A percentile compares a stretch with the other conserved stretches of the same genome.
Evolutionary conservation across 2,113 vertebrate species (phyloP).

Genomic region (Semicossyphus pulcher): DNA sequence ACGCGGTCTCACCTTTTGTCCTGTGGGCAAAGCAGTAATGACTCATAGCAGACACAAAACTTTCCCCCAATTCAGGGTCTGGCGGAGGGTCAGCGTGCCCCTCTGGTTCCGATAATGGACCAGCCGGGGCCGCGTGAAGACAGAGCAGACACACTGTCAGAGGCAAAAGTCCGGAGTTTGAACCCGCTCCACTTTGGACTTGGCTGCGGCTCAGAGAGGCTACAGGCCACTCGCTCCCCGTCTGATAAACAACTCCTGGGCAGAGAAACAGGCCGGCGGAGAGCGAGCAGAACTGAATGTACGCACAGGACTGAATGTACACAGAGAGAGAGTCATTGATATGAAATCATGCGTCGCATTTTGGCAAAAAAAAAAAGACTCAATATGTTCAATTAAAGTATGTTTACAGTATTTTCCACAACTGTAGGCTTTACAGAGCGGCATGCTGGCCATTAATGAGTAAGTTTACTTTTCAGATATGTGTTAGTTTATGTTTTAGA

Average conservation of each 20-base stretch:
- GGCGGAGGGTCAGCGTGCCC: slow-evolving; percentile 48
- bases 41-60: slow-evolving; percentile 19
- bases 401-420: neutral
- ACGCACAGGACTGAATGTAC: neutral
- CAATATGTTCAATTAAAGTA: neutral
- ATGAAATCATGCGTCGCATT: neutral
- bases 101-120: slow-evolving; percentile 50
- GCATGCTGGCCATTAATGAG: neutral
- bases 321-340: neutral
- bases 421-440: neutral
- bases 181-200: slow-evolving; percentile 64
- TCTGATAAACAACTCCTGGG: slow-evolving; percentile 65
- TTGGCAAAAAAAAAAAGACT: slow-evolving; percentile 9
- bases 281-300: slow-evolving; percentile 1
- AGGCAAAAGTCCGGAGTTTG: slow-evolving; percentile 67
- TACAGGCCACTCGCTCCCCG: slow-evolving; percentile 50
- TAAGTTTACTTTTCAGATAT: no score
- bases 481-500: no score
- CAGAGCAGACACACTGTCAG: slow-evolving; percentile 42
- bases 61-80: slow-evolving; percentile 20
- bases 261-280: slow-evolving; percentile 12
- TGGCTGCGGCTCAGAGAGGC: slow-evolving; percentile 62
- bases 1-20: slow-evolving; percentile 60
- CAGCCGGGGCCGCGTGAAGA: slow-evolving; percentile 47
- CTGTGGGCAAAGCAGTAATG: slow-evolving; percentile 28